phyloP scores from a whole-genome alignment of 2,113 vertebrate genomes.

The Otocyon megalotis region DNA sequence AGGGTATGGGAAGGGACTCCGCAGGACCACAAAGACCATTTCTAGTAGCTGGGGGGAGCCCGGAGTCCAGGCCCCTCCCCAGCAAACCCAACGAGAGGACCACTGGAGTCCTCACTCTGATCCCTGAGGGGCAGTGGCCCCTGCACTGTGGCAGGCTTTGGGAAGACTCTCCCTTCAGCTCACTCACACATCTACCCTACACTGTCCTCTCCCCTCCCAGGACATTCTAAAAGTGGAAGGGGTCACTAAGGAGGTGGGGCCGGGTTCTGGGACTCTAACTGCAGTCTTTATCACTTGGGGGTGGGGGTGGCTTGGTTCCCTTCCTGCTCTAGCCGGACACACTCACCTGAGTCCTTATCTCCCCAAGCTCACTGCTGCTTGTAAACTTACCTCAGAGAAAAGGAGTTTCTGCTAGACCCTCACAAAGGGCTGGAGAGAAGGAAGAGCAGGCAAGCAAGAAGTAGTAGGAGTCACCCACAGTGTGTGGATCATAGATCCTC shows the following conservation, averaged over 20 bases:
- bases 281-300: background rate
- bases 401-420: background rate
- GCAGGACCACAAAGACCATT: slow-evolving; percentile 66
- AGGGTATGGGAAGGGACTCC: slow-evolving; percentile 19
- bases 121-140: background rate
- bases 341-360: background rate
- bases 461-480: background rate
- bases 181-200: background rate
- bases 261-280: background rate
- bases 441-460: background rate
- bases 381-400: background rate
- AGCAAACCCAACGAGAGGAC: background rate
- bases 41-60: slow-evolving; percentile 50
- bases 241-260: background rate
- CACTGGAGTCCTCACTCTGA: background rate
- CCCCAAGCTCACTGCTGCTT: background rate
- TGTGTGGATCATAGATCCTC: background rate
- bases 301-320: background rate
- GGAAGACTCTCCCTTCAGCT: background rate
- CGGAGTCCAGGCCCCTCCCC: background rate
- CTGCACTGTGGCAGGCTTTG: background rate
- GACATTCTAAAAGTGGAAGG: background rate
- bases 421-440: background rate
- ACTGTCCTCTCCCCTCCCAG: background rate
- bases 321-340: background rate